Base-by-base conservation (phyloP, 2,888 invertebrate species). In the Cylloceria caligata region DNA sequence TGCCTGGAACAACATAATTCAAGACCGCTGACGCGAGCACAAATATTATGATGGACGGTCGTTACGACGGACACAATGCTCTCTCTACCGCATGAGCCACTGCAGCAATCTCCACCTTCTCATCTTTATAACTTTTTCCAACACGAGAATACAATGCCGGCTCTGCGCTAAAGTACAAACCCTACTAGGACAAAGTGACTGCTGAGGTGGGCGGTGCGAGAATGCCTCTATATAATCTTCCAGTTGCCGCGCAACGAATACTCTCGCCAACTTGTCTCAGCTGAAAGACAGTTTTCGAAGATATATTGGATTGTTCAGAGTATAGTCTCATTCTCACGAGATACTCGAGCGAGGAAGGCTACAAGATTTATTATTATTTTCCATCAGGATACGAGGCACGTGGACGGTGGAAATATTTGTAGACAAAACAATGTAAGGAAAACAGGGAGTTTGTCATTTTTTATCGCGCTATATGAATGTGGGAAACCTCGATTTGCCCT, bases 41-140 rank as follows among this genome's bases (percentile, higher is more conserved):
- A 90, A 90, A 89, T 89, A 88, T 89, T 89, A 88, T 89, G 90
- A 90, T 88, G 85, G 85, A 89, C 87, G 87, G 84, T 81, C 85
- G 83, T 85, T 85, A 85, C 83, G 80, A 67, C 68, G 68, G 30
- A 73, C 80, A 74, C 80, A 77, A 77, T 72, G 60, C 80, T 36
- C 49, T 13, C 19, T 68, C 36, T n/a, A n/a, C 60, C 39, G 36
- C 52, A 11, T 34, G 65, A 60, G 36, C 24, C 21, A 21, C n/a
- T 34, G 27, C 62, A 42, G 52, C 78, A 42, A 36, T 52, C 49
- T 79, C 62, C n/a, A 24, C 39, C 39, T 64, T 39, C 13, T 64
- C 64, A 11, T 64, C 39, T n/a, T 57, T 49, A 47, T 30, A 36
- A 27, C 69, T 49, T 69, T 34, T 72, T n/a, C 72, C 30, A 16